Evolutionary conservation across 2,888 invertebrate genomes (phyloP).

Genomic region (Leptarthrus brevirostris): DNA sequence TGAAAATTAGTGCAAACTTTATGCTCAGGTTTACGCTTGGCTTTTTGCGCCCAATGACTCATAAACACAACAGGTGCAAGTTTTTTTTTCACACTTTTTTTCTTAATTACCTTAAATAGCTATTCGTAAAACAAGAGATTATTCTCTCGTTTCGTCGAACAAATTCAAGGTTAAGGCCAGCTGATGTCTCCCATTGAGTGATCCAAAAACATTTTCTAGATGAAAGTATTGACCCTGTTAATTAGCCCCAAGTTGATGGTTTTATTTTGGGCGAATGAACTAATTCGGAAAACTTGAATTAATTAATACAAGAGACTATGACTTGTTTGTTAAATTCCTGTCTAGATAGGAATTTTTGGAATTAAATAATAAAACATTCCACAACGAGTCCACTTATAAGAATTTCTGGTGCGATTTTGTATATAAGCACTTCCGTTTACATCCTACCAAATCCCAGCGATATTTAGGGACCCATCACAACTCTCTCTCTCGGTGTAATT

Average conservation of each 20-base stretch:
- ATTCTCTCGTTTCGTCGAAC: background rate
- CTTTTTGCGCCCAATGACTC: background rate
- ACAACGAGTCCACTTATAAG: too few relatives aligned
- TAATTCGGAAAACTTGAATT: too few relatives aligned
- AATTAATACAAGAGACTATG: too few relatives aligned
- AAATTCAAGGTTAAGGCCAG: background rate
- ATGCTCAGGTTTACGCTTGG: background rate
- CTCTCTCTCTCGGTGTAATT: too few relatives aligned
- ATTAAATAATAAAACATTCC: too few relatives aligned
- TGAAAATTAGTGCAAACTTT: background rate
- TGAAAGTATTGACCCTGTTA: conserved; percentile 1
- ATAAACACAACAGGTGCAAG: background rate
- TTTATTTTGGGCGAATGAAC: background rate
- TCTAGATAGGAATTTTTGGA: too few relatives aligned
- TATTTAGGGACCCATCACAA: too few relatives aligned
- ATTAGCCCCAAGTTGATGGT: background rate
- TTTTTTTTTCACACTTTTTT: background rate
- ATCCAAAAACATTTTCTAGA: background rate
- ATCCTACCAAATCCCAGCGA: too few relatives aligned
- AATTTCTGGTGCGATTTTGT: too few relatives aligned
- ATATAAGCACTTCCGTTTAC: too few relatives aligned
- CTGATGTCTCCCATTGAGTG: background rate
- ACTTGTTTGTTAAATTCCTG: too few relatives aligned
- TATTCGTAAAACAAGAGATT: background rate
- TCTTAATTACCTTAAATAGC: background rate